Evolutionary conservation across 2,888 invertebrate species (phyloP), one percentile per base, ranked within the genome.

Genomic region (Nudaria mundana): DNA sequence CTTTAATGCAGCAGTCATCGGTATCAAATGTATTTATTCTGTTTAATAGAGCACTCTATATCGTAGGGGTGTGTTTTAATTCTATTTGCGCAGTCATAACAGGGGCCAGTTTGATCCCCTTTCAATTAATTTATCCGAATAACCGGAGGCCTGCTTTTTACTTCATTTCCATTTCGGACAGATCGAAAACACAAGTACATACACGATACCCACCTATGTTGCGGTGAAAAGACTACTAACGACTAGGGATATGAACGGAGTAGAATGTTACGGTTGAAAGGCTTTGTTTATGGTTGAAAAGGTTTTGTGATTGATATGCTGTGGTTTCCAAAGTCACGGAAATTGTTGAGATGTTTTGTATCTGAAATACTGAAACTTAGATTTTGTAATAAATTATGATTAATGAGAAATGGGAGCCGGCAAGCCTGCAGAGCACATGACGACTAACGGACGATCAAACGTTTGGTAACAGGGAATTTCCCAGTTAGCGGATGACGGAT

Each of bases 31-130:
- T 74, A 64, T 73, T 76, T 73, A 65, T 46, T 50, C 48, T 66
- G 76, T 66, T 70, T 74, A 82, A 83, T 78, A 74, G 80, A 75
- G 66, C 79, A 74, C 58, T 63, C 63, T 69, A 75, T 79, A 78
- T 76, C 67, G 56, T 63, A 65, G 71, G 72, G 66, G 77, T 61
- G 74, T 68, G 68, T 71, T 79, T 81, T 80, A 82, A 84, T 81
- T 79, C 77, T 82, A 76, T 84, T 84, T 84, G 79, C 67, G 60
- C 78, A 75, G 71, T 71, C 77, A 76, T 82, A 82, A 81, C 81
- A 80, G 78, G 79, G 82, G 80, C 68, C 56, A 53, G 61, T 40
- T 50, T 63, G 66, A 69, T 75, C 81, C 80, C 76, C 71, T 75
- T 81, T 75, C 80, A 76, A 79, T 81, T 82, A 80, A 80, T 81